These are phyloP conservation scores for Thaumetopoea pityocampa DNA, from an alignment of 1,140 invertebrate species.

Conservation along the genomic window DNA sequence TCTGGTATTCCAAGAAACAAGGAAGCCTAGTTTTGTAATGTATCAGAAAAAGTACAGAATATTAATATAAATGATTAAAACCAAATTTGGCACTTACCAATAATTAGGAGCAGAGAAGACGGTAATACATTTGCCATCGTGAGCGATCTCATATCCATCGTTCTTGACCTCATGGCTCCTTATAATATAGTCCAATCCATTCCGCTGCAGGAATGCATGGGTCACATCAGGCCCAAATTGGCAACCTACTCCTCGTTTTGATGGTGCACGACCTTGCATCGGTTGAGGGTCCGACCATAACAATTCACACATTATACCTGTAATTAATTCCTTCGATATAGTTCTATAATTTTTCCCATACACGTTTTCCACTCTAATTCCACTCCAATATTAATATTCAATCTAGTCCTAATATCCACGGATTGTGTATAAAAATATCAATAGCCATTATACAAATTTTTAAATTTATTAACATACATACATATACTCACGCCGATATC, in stretches of 20 bases:
- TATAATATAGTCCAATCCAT: constrained; percentile 95
- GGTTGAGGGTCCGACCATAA: constrained; percentile 99
- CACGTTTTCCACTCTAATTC: too few species aligned
- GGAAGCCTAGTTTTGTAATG: too few species aligned
- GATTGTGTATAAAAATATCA: too few species aligned
- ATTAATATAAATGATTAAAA: not conserved
- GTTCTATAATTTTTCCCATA: too few species aligned
- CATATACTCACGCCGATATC: too few species aligned
- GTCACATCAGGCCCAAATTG: constrained; percentile 99
- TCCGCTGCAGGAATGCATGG: constrained; percentile 87
- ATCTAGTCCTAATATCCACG: too few species aligned
- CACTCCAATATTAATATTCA: too few species aligned
- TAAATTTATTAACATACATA: too few species aligned
- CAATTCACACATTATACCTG: constrained; percentile 95
- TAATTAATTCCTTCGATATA: too few species aligned
- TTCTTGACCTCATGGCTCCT: constrained; percentile 99
- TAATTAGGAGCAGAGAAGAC: constrained; percentile 99
- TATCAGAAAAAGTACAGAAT: constrained; percentile 11
- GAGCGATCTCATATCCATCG: constrained; percentile 95
- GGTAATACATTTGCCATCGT: constrained; percentile 96
- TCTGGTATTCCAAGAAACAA: too few species aligned
- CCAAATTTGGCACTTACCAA: constrained; percentile 81
- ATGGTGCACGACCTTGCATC: constrained; percentile 89
- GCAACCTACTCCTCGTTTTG: constrained; percentile 97
- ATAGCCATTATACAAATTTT: too few species aligned